phyloP scores from a whole-genome alignment of 2,888 invertebrate species.

The Embidobia sp. region DNA sequence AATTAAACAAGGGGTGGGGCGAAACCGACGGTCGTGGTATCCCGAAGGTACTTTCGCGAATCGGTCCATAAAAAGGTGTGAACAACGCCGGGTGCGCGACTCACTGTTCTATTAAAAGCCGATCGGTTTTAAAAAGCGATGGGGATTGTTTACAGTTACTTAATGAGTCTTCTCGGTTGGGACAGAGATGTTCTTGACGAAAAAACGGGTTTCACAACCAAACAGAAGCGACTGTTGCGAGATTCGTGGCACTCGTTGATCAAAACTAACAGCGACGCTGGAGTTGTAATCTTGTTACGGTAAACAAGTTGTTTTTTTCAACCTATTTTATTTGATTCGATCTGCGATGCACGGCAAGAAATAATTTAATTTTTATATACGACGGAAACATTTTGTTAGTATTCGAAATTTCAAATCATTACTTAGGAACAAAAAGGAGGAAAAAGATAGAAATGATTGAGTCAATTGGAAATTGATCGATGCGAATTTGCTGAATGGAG shows the following conservation, averaged over 20 bases:
- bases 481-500: too few species aligned
- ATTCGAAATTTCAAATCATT: too few species aligned
- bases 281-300: conserved; percentile 79
- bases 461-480: too few species aligned
- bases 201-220: conserved; percentile 76
- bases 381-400: too few species aligned
- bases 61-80: neutral
- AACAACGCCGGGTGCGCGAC: neutral
- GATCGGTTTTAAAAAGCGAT: conserved; percentile 1
- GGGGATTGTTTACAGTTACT: conserved; percentile 21
- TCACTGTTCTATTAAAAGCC: neutral
- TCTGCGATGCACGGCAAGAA: too few species aligned
- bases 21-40: too few species aligned
- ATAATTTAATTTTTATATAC: too few species aligned
- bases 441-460: too few species aligned
- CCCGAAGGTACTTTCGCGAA: too few species aligned
- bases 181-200: conserved; percentile 70
- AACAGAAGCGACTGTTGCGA: conserved; percentile 77
- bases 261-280: conserved; percentile 76
- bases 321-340: too few species aligned
- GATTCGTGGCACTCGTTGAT: conserved; percentile 79
- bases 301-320: conserved; percentile 58
- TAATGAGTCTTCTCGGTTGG: conserved; percentile 16
- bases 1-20: too few species aligned
- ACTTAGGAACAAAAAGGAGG: too few species aligned